A percentile compares a stretch with the other conserved stretches of the same genome.
Evolutionary conservation across 2,113 vertebrate species (phyloP).

Genomic region (Opisthocomus hoazin): DNA sequence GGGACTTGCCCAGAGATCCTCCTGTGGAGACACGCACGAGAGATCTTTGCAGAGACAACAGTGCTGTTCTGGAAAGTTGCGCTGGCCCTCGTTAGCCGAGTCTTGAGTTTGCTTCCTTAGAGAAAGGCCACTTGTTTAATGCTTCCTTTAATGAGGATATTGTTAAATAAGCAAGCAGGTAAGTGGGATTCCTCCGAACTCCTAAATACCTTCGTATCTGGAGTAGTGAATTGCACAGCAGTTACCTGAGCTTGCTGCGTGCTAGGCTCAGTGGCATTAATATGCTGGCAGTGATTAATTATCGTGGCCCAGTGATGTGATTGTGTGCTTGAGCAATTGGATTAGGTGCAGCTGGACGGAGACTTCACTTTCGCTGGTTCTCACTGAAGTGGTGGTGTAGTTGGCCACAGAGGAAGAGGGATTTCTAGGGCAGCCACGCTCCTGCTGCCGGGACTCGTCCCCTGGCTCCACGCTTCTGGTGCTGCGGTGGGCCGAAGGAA

Average conservation of each 20-base stretch:
- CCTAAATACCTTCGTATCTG: neutral
- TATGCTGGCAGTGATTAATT: constrained; percentile 43
- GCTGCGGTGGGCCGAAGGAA: neutral
- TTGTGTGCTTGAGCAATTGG: constrained; percentile 44
- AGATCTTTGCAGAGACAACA: neutral
- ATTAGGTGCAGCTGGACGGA: constrained; percentile 10
- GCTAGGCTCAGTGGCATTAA: neutral
- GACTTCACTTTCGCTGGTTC: constrained; percentile 5
- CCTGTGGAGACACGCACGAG: neutral
- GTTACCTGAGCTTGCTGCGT: neutral
- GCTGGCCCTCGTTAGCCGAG: neutral
- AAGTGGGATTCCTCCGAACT: neutral
- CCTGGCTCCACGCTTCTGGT: neutral
- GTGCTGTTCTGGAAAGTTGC: neutral
- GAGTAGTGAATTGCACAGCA: neutral
- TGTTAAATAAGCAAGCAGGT: constrained; percentile 6
- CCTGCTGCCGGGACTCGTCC: neutral
- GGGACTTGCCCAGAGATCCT: constrained; percentile 5
- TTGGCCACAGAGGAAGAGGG: neutral
- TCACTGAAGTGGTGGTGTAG: neutral
- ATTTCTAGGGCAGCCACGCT: neutral
- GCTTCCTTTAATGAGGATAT: neutral
- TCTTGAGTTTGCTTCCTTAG: neutral
- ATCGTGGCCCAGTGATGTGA: neutral
- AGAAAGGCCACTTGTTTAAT: neutral